Evolutionary conservation across 2,797 vertebrate species (phyloP).

Genomic region (Pipistrellus pipistrellus): DNA sequence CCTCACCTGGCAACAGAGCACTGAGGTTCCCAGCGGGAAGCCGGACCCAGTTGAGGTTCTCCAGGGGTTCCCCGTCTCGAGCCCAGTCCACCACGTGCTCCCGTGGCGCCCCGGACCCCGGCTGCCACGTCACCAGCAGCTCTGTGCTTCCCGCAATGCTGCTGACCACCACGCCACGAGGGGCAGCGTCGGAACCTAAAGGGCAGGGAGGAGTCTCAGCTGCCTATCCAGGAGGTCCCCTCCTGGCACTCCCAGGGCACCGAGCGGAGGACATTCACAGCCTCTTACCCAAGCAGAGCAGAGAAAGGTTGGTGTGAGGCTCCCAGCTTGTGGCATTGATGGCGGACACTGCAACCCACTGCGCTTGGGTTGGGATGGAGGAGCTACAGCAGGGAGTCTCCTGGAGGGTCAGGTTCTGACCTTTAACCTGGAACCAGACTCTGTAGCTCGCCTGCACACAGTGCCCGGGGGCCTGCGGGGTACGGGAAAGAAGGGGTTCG

Average conservation of each 20-base stretch:
- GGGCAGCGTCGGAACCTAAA: constrained; percentile 67
- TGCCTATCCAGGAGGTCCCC: background rate
- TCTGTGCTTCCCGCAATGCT: background rate
- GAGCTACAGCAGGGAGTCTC: constrained; percentile 60
- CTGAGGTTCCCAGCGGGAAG: constrained; percentile 43
- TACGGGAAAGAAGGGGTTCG: background rate
- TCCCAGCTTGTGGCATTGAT: background rate
- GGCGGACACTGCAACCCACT: constrained; percentile 46
- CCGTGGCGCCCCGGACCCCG: background rate
- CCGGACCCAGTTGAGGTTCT: constrained; percentile 67
- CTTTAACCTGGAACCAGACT: constrained; percentile 46
- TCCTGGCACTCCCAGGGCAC: background rate
- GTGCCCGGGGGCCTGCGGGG: constrained; percentile 43
- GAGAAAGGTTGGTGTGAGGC: constrained; percentile 66
- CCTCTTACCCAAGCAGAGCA: constrained; percentile 80
- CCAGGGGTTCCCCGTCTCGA: background rate
- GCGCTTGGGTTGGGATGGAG: background rate
- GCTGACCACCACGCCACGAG: background rate
- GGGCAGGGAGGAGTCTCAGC: background rate
- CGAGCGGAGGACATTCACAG: accelerated
- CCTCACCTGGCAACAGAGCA: constrained; percentile 76
- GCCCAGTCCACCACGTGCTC: constrained; percentile 82
- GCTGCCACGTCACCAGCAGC: constrained; percentile 79
- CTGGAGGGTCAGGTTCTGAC: background rate
- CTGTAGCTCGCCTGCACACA: constrained; percentile 69